phyloP scores from a whole-genome alignment of 2,797 vertebrate species.

The Pyrocephalus nanus region DNA sequence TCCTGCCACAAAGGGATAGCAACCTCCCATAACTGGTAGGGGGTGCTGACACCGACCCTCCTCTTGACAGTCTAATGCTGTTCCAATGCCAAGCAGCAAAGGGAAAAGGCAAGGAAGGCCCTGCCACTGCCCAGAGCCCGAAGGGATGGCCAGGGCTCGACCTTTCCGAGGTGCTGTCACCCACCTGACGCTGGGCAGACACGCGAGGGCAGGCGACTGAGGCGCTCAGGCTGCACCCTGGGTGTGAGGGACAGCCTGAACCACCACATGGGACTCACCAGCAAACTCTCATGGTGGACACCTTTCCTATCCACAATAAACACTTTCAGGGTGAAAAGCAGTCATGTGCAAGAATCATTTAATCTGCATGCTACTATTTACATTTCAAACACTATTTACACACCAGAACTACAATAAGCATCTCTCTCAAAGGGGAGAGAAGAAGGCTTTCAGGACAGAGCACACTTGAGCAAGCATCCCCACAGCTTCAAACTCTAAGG shows the following conservation, averaged over 20 bases:
- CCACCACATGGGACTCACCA: rapidly evolving
- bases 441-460: not conserved
- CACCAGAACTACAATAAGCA: not conserved
- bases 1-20: not conserved
- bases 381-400: slow-evolving; percentile 38
- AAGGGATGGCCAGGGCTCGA: not conserved
- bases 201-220: not conserved
- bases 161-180: not conserved
- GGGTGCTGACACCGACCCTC: not conserved
- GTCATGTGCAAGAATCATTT: not conserved
- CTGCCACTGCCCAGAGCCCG: not conserved
- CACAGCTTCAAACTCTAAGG: not conserved
- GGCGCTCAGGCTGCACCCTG: not conserved
- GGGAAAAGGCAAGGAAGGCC: not conserved
- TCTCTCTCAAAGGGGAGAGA: not conserved
- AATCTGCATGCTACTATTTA: slow-evolving; percentile 40
- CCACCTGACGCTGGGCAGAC: not conserved
- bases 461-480: not conserved
- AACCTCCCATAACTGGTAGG: not conserved
- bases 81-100: not conserved
- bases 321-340: not conserved
- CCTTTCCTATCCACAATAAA: not conserved
- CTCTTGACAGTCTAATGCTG: not conserved
- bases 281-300: not conserved
- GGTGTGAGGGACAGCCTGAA: rapidly evolving